These are phyloP conservation scores for Macheiramphus alcinus DNA, from an alignment of 2,113 vertebrate species.

Conservation along the genomic window DNA sequence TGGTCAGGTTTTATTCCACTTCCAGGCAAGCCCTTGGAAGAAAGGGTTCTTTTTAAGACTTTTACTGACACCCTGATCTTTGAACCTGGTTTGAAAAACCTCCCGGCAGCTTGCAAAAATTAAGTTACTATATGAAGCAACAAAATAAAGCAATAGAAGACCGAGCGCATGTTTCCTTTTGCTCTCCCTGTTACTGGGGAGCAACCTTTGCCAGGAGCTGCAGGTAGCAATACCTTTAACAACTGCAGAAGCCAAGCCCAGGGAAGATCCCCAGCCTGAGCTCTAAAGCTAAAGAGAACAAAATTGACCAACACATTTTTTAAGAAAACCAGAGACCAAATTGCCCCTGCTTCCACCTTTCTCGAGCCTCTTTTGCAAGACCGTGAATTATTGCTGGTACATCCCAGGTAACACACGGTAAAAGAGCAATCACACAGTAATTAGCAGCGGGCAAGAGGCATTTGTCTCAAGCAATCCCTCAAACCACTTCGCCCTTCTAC, in stretches of 20 bases:
- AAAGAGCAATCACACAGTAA: not conserved
- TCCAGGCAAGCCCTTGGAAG: not conserved
- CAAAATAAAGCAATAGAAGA: not conserved
- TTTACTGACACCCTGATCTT: not conserved
- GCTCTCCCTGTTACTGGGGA: not conserved
- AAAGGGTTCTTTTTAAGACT: not conserved
- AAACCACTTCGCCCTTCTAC: not conserved
- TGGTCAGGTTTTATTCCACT: not conserved
- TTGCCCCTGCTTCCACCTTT: not conserved
- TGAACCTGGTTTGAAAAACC: not conserved
- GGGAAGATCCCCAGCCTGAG: not conserved
- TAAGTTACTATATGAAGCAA: not conserved
- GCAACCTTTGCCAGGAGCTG: not conserved
- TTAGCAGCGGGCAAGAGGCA: not conserved
- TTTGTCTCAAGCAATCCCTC: slow-evolving; percentile 2
- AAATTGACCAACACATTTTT: not conserved
- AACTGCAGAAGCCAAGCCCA: not conserved
- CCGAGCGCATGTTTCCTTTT: not conserved
- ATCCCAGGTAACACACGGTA: not conserved
- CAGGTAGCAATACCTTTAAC: not conserved
- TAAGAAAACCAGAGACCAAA: not conserved
- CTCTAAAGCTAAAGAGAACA: not conserved
- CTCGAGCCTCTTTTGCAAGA: not conserved
- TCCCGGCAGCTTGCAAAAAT: not conserved
- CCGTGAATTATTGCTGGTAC: not conserved